Conservation (phyloP, 2,797 vertebrate genomes). For the Acipenser ruthenus region DNA sequence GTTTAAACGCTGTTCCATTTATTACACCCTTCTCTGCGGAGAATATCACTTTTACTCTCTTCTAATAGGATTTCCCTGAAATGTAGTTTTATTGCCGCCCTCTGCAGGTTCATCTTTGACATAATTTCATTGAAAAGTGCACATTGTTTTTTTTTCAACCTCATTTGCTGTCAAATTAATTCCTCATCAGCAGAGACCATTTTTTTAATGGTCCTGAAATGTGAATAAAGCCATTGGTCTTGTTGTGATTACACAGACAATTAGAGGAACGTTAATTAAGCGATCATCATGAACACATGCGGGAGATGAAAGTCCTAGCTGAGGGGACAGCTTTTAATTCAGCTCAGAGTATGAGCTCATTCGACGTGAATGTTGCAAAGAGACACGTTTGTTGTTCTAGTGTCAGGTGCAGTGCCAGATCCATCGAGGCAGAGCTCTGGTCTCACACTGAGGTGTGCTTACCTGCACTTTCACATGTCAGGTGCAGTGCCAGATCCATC, state of each 20-base stretch:
- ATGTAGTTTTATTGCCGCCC: neutral
- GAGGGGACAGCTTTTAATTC: too few relatives aligned
- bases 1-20: too few relatives aligned
- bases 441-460: too few relatives aligned
- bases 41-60: slow-evolving; percentile 9
- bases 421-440: too few relatives aligned
- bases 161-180: slow-evolving; percentile 28
- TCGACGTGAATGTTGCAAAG: too few relatives aligned
- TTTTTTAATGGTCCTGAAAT: slow-evolving; percentile 19
- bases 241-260: slow-evolving; percentile 34
- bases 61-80: slow-evolving; percentile 1
- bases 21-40: neutral
- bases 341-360: too few relatives aligned
- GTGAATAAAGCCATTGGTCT: slow-evolving; percentile 22
- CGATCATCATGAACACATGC: slow-evolving; percentile 33
- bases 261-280: slow-evolving; percentile 34
- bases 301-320: neutral
- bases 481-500: too few relatives aligned
- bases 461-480: too few relatives aligned
- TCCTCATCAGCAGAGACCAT: slow-evolving; percentile 19
- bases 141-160: slow-evolving; percentile 15
- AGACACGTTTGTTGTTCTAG: too few relatives aligned
- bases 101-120: neutral
- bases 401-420: too few relatives aligned
- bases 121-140: neutral